Evolutionary conservation across 2,888 invertebrate genomes (phyloP).

Genomic region (Ashinkailepas kermadecensis): DNA sequence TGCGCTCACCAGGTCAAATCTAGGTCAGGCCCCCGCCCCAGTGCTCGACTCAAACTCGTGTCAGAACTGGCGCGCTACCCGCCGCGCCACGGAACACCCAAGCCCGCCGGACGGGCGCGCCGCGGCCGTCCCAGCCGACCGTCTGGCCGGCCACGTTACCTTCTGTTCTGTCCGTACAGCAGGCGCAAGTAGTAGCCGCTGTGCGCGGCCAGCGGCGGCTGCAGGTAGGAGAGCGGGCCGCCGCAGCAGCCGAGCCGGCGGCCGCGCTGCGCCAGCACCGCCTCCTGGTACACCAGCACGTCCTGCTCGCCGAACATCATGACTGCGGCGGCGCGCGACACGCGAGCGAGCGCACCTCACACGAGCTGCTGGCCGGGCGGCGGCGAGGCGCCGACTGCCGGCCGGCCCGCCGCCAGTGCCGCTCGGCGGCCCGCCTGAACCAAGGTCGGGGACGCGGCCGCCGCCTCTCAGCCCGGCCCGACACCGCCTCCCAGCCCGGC

Average conservation of each 20-base stretch:
- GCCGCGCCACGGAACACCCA: too few species aligned
- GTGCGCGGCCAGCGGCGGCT: background rate
- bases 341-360: too few species aligned
- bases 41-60: too few species aligned
- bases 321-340: background rate
- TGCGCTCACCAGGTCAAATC: too few species aligned
- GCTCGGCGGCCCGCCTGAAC: slow-evolving; percentile 29
- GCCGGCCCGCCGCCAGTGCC: slow-evolving; percentile 25
- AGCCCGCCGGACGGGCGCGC: too few species aligned
- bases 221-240: background rate
- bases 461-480: slow-evolving; percentile 9
- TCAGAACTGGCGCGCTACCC: too few species aligned
- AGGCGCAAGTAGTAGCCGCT: slow-evolving; percentile 14
- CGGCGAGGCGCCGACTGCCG: slow-evolving; percentile 22
- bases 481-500: slow-evolving; percentile 24
- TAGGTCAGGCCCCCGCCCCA: too few species aligned
- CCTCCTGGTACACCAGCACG: slow-evolving; percentile 21
- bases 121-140: too few species aligned
- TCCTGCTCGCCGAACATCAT: slow-evolving; percentile 19
- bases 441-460: slow-evolving; percentile 31
- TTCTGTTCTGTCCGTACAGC: slow-evolving; percentile 12
- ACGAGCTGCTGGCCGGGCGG: background rate
- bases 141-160: too few species aligned
- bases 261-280: background rate
- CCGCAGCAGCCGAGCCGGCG: slow-evolving; percentile 13